Conservation (phyloP, 2,888 invertebrate species). For the Reticulitermes lucifugus region DNA sequence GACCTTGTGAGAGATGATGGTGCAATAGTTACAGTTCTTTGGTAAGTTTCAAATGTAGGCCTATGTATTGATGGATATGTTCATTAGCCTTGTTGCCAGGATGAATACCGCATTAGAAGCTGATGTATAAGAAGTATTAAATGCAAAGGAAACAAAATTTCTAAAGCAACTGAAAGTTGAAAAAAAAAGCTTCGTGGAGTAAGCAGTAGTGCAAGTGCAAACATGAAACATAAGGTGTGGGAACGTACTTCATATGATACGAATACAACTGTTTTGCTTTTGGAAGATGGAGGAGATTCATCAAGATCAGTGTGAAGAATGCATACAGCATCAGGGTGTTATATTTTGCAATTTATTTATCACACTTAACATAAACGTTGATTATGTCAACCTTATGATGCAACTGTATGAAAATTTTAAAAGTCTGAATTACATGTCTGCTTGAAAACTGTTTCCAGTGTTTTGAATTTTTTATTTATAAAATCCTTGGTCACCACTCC, state of each 20-base stretch:
- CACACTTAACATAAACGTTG: background rate
- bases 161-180: background rate
- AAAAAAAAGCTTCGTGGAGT: background rate
- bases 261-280: background rate
- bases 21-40: background rate
- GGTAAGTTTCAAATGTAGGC: background rate
- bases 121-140: background rate
- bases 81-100: background rate
- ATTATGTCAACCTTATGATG: background rate
- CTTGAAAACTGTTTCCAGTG: background rate
- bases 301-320: background rate
- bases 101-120: background rate
- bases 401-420: background rate
- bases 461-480: background rate
- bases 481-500: too few species aligned
- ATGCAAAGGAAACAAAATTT: background rate
- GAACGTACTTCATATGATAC: background rate
- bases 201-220: background rate
- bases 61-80: background rate
- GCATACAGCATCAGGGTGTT: background rate
- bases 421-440: background rate
- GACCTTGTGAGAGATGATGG: background rate
- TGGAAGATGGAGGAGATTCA: background rate
- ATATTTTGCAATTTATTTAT: background rate
- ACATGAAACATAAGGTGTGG: background rate